Base-by-base conservation (phyloP, 1,140 invertebrate species). In the Tenebrio molitor region DNA sequence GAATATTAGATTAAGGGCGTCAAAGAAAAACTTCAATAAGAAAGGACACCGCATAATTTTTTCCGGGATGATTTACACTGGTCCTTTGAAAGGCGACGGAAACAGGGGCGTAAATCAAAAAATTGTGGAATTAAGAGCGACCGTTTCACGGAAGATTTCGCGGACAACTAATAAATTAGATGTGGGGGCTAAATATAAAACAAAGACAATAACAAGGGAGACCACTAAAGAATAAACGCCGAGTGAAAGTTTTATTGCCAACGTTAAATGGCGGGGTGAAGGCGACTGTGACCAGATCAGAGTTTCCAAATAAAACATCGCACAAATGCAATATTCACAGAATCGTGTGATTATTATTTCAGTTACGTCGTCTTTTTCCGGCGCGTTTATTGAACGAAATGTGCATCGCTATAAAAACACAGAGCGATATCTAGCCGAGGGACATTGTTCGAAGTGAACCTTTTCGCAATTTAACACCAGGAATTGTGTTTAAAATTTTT, bases 1-100 rank as follows among this genome's bases (percentile, higher is more conserved):
- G 74, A 75, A 75, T 75, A 75, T 75, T 75, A 75, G 74, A 75
- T 75, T 75, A 75, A 46, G 46, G 69, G 73, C 46, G 62, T 64
- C 69, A 70, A 70, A 71, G 62, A 63, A 71, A 71, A 71, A 69
- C 64, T 67, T 42, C 64, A 42, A 29, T 39, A 39, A 39, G 36
- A 39, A 39, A 39, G 36, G 36, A 39, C 36, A 39, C 36, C 12
- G 36, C 36, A 39, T 39, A 39, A 39, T 29, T 58, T 58, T 58
- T 58, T 58, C 23, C 23, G 2, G 2, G 36, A 39, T 39, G 36
- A 67, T 67, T 25, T 67, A 67, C 41, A 42, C 16, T n/a, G 64
- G 8, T 10, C 17, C 3, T 64, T 15, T 12, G 64, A 44, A 29
- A 67, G 42, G 23, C 64, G 36, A 42, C 42, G 41, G 29, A 36